These are phyloP conservation scores for Rhodinocichla rosea DNA, from an alignment of 2,113 vertebrate genomes.

Conservation along the genomic window DNA sequence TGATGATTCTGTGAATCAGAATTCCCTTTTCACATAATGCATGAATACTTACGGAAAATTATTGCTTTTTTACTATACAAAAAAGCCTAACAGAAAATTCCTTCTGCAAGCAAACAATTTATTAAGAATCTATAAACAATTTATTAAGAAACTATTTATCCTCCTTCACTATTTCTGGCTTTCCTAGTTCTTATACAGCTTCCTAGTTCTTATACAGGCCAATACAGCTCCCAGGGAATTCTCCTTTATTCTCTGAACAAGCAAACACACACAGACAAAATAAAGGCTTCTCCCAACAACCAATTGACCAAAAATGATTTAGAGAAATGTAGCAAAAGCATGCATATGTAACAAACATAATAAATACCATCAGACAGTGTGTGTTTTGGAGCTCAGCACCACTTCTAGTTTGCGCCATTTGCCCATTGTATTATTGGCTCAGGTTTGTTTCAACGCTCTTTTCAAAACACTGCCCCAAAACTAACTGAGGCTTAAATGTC, in stretches of 20 bases:
- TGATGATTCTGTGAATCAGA: neutral
- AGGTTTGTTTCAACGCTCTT: neutral
- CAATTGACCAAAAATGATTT: neutral
- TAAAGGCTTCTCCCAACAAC: neutral
- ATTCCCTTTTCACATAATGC: neutral
- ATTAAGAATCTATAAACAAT: neutral
- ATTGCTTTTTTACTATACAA: neutral
- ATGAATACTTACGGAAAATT: fast-evolving
- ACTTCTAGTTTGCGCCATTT: neutral
- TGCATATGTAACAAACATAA: neutral
- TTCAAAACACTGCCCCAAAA: neutral
- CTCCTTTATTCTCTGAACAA: neutral
- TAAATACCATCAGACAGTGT: neutral
- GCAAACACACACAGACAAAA: neutral
- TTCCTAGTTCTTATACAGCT: neutral
- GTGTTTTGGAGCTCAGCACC: neutral
- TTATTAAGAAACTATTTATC: neutral
- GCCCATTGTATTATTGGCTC: neutral
- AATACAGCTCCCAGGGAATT: neutral
- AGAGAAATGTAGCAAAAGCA: neutral
- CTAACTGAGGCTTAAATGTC: fast-evolving
- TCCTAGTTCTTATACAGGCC: neutral
- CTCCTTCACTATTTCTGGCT: neutral
- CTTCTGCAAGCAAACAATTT: neutral
- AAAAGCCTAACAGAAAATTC: neutral